Conservation (phyloP, 1,140 invertebrate genomes). For the Drosophila pachea region DNA sequence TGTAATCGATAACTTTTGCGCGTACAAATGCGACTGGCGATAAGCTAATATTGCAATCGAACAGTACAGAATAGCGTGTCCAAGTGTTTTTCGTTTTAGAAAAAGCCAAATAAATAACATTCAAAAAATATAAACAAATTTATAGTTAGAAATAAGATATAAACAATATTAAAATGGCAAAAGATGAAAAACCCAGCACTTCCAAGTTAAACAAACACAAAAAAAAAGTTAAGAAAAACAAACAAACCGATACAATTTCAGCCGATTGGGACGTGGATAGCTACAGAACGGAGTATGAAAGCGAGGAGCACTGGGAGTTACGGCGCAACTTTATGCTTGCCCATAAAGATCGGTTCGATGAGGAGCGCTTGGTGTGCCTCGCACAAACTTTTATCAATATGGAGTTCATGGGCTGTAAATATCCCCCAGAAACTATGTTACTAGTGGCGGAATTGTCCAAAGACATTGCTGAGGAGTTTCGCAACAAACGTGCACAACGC, state of each 20-base stretch:
- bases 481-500: slow-evolving; percentile 84
- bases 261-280: slow-evolving; percentile 83
- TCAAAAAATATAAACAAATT: neutral
- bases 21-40: slow-evolving; percentile 29
- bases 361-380: slow-evolving; percentile 88
- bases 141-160: neutral
- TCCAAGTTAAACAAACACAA: slow-evolving; percentile 12
- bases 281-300: slow-evolving; percentile 86
- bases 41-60: slow-evolving; percentile 18
- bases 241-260: slow-evolving; percentile 28
- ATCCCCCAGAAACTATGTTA: slow-evolving; percentile 89
- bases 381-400: slow-evolving; percentile 91
- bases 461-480: slow-evolving; percentile 84
- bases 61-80: slow-evolving; percentile 20
- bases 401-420: slow-evolving; percentile 91
- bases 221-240: slow-evolving; percentile 17
- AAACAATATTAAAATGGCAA: slow-evolving; percentile 37
- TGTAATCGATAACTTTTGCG: slow-evolving; percentile 31
- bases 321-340: slow-evolving; percentile 86
- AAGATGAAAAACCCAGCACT: slow-evolving; percentile 12
- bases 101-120: slow-evolving; percentile 16
- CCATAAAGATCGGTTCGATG: slow-evolving; percentile 85
- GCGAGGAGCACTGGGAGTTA: slow-evolving; percentile 90
- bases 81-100: slow-evolving; percentile 3
- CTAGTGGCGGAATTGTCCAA: slow-evolving; percentile 86